Conservation (phyloP, 2,113 vertebrate species). For the Brachyhypopomus gauderio region DNA sequence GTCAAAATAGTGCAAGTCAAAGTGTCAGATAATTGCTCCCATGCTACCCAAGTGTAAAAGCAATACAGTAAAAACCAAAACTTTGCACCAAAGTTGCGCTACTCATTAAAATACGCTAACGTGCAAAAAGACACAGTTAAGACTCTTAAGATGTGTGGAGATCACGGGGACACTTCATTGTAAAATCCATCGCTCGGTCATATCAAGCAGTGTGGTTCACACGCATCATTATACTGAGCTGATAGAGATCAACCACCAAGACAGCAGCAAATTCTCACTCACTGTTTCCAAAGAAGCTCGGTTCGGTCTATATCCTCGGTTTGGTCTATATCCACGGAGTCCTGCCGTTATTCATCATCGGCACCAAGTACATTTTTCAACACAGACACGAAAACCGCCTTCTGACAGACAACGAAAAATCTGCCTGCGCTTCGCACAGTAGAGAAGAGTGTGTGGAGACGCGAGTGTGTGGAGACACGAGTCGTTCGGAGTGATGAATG, state of each 20-base stretch:
- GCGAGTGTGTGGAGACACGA: neutral
- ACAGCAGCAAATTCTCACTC: neutral
- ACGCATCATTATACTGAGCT: neutral
- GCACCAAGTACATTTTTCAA: neutral
- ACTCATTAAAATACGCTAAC: neutral
- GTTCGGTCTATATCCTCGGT: neutral
- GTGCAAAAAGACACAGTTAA: neutral
- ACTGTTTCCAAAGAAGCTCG: neutral
- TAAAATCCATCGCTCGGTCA: neutral
- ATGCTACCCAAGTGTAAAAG: neutral
- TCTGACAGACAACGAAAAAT: neutral
- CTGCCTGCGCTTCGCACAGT: neutral
- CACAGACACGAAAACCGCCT: neutral
- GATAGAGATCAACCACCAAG: neutral
- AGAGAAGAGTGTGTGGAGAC: neutral
- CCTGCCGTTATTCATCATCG: neutral
- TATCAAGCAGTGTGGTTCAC: neutral
- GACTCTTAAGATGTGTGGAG: too few species aligned
- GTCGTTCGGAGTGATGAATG: conserved; percentile 7
- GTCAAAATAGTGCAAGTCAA: too few species aligned
- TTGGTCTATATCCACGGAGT: neutral
- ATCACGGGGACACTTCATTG: too few species aligned
- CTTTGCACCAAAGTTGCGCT: neutral
- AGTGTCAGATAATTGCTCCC: neutral
- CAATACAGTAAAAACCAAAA: neutral